Percentiles rank a stretch among this genome's conserved stretches.
Conservation (phyloP, 2,797 vertebrate species). For the Hippocampus kuda region DNA sequence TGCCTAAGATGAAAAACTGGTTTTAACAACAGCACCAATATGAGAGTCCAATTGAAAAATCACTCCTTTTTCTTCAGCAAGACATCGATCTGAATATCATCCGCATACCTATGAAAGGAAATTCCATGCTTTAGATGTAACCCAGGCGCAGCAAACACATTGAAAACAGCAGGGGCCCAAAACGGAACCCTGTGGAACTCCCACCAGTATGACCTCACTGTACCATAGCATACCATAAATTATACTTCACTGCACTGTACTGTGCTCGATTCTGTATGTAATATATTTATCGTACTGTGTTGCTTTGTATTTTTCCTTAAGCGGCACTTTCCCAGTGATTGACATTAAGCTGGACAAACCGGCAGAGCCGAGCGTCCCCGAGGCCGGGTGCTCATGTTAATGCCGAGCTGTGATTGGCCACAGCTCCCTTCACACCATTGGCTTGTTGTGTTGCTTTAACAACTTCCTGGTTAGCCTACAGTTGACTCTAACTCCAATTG, state of each 20-base stretch:
- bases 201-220: neutral
- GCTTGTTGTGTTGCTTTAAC: conserved; percentile 84
- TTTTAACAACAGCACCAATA: no score
- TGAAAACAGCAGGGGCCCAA: no score
- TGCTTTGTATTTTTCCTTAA: conserved; percentile 42
- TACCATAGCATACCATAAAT: neutral
- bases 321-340: conserved; percentile 65
- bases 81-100: no score
- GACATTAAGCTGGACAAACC: conserved; percentile 91
- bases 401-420: conserved; percentile 60
- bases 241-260: neutral
- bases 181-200: no score
- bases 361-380: conserved; percentile 74
- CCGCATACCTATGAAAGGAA: no score
- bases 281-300: neutral
- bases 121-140: no score
- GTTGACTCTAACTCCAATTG: conserved; percentile 70
- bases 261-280: neutral
- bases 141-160: no score
- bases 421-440: conserved; percentile 75
- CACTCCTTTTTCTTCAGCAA: no score
- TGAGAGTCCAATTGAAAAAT: no score
- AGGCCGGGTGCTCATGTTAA: conserved; percentile 90
- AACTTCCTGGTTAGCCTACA: conserved; percentile 84
- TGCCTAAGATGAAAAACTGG: no score